Evolutionary conservation across 2,113 vertebrate genomes (phyloP).

Genomic region (Galemys pyrenaicus): DNA sequence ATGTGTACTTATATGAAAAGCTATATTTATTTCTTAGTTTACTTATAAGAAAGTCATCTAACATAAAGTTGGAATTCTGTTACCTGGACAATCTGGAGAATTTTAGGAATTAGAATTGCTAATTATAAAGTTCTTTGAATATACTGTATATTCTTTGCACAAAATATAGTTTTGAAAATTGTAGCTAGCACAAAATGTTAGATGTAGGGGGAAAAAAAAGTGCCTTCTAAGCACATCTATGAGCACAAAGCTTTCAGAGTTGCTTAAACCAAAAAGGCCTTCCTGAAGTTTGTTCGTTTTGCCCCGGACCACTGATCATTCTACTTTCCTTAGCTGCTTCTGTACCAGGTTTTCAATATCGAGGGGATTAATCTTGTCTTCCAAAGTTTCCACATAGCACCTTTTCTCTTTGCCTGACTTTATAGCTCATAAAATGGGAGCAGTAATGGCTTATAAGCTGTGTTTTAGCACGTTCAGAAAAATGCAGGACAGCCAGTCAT

Average conservation of each 20-base stretch:
- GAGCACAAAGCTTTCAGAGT: neutral
- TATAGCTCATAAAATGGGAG: neutral
- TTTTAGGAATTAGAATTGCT: neutral
- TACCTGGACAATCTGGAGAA: neutral
- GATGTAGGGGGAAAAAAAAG: too few relatives aligned
- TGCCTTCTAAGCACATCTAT: neutral
- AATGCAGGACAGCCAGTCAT: neutral
- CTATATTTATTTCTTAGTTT: conserved; percentile 19
- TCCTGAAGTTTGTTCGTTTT: neutral
- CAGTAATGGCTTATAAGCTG: neutral
- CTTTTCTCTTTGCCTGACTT: neutral
- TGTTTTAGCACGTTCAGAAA: conserved; percentile 9
- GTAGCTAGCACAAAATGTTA: neutral
- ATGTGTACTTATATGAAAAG: neutral
- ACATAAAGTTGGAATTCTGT: conserved; percentile 5
- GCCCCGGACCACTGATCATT: neutral
- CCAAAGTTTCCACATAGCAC: neutral
- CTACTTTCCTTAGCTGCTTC: neutral
- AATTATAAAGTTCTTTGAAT: conserved; percentile 44
- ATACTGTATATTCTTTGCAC: neutral
- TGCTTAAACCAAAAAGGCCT: neutral
- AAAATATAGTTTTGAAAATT: conserved; percentile 6
- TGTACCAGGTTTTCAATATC: neutral
- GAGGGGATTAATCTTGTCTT: neutral
- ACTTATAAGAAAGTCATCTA: conserved; percentile 19